A percentile compares a stretch with the other conserved stretches of the same genome.
These are phyloP conservation scores for Crossocerus cetratus DNA, from an alignment of 2,888 invertebrate genomes.

Conservation along the genomic window DNA sequence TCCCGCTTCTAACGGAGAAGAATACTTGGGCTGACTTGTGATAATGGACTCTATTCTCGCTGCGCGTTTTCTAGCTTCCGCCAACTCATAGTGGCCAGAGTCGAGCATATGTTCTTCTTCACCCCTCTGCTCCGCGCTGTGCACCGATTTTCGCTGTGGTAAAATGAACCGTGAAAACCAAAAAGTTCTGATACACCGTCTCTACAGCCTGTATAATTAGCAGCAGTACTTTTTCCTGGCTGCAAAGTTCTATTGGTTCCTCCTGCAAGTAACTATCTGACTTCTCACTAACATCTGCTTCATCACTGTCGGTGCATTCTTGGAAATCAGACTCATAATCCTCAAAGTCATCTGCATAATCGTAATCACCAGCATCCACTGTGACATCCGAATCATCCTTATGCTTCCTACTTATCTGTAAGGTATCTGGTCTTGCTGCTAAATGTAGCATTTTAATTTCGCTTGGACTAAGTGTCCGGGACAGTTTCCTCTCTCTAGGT, in stretches of 20 bases:
- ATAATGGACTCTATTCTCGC: constrained; percentile 67
- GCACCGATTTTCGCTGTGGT: constrained; percentile 54
- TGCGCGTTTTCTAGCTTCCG: constrained; percentile 71
- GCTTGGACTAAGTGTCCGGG: constrained; percentile 71
- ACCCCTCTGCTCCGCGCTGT: constrained; percentile 57
- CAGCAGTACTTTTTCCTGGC: constrained; percentile 60
- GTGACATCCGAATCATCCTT: constrained; percentile 25
- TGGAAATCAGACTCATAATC: constrained; percentile 79
- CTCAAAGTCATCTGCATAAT: constrained; percentile 78
- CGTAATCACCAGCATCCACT: constrained; percentile 60
- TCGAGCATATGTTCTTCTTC: constrained; percentile 72
- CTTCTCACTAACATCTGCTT: constrained; percentile 66
- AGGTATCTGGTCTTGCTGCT: constrained; percentile 3
- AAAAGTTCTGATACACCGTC: not conserved
- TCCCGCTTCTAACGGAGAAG: constrained; percentile 55
- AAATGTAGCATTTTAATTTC: constrained; percentile 68
- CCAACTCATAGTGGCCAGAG: constrained; percentile 73
- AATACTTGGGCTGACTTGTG: constrained; percentile 53
- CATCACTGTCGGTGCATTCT: constrained; percentile 71
- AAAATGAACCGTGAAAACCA: constrained; percentile 19
- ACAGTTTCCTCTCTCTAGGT: constrained; percentile 62
- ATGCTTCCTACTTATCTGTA: not conserved
- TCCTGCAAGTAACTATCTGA: constrained; percentile 52
- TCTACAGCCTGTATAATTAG: constrained; percentile 1
- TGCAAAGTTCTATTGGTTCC: constrained; percentile 67